Evolutionary conservation across 2,888 invertebrate genomes (phyloP).

Genomic region (Mongoloraphidia duomilia): DNA sequence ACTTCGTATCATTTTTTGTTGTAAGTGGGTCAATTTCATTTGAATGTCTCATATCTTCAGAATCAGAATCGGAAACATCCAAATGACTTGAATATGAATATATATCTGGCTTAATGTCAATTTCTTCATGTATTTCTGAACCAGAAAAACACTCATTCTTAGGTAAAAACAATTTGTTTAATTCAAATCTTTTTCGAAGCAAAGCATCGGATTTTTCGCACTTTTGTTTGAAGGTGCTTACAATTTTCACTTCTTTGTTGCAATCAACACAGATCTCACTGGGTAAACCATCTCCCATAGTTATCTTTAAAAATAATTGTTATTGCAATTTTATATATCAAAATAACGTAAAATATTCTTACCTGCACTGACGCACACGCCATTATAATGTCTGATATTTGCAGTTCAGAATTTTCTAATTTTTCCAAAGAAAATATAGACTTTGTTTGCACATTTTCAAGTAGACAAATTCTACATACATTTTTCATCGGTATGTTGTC

Average conservation of each 20-base stretch:
- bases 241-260: slow-evolving; percentile 13
- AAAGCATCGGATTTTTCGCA: slow-evolving; percentile 11
- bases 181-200: slow-evolving; percentile 3
- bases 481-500: slow-evolving; percentile 6
- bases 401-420: slow-evolving; percentile 9
- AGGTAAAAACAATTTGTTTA: too few species aligned
- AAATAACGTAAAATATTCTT: slow-evolving; percentile 2
- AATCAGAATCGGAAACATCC: slow-evolving; percentile 7
- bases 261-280: slow-evolving; percentile 16
- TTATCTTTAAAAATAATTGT: slow-evolving; percentile 13
- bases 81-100: neutral
- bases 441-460: slow-evolving; percentile 9
- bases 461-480: slow-evolving; percentile 16
- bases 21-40: too few species aligned
- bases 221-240: slow-evolving; percentile 13
- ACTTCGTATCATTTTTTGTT: too few species aligned
- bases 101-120: too few species aligned
- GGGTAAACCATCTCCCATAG: slow-evolving; percentile 15
- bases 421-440: slow-evolving; percentile 14
- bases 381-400: slow-evolving; percentile 13
- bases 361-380: slow-evolving; percentile 16
- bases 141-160: too few species aligned
- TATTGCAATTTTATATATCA: neutral
- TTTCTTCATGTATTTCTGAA: too few species aligned
- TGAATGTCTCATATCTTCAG: too few species aligned